phyloP scores from a whole-genome alignment of 2,888 invertebrate genomes.

The Axea sp. region DNA sequence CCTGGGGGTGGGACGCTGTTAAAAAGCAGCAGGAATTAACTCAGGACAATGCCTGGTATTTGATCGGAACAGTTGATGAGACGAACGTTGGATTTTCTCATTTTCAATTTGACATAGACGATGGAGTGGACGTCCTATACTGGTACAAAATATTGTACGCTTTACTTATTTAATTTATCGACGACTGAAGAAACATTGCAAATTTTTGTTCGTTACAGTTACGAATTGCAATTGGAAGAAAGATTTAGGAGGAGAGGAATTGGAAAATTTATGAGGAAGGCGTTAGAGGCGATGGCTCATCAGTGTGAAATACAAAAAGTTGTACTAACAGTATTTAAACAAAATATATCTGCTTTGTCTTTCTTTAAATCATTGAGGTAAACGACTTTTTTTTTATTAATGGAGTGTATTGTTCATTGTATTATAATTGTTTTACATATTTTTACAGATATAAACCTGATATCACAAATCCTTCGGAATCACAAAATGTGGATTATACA shows the following conservation, averaged over 20 bases:
- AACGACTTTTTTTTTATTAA: no score
- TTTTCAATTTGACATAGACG: slow-evolving; percentile 88
- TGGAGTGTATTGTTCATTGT: no score
- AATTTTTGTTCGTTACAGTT: no score
- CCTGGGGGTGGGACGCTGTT: slow-evolving; percentile 85
- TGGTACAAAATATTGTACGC: no score
- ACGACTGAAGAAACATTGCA: no score
- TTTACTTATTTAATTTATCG: no score
- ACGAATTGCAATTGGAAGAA: slow-evolving; percentile 91
- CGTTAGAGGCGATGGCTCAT: slow-evolving; percentile 87
- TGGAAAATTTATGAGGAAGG: slow-evolving; percentile 89
- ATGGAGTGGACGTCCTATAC: slow-evolving; percentile 85
- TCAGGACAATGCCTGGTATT: slow-evolving; percentile 84
- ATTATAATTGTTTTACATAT: no score
- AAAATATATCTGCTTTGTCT: slow-evolving; percentile 85
- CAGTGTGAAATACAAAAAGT: slow-evolving; percentile 89
- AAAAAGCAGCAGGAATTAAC: slow-evolving; percentile 84
- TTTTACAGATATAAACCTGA: slow-evolving; percentile 83
- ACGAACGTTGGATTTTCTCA: slow-evolving; percentile 85
- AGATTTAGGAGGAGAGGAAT: slow-evolving; percentile 87
- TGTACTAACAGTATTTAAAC: slow-evolving; percentile 89
- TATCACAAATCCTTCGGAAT: slow-evolving; percentile 83
- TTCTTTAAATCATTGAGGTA: slow-evolving; percentile 91
- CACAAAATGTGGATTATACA: slow-evolving; percentile 71
- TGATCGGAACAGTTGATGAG: slow-evolving; percentile 80